These are phyloP conservation scores for Menidia beryllina DNA, from an alignment of 2,113 vertebrate species.

Conservation along the genomic window DNA sequence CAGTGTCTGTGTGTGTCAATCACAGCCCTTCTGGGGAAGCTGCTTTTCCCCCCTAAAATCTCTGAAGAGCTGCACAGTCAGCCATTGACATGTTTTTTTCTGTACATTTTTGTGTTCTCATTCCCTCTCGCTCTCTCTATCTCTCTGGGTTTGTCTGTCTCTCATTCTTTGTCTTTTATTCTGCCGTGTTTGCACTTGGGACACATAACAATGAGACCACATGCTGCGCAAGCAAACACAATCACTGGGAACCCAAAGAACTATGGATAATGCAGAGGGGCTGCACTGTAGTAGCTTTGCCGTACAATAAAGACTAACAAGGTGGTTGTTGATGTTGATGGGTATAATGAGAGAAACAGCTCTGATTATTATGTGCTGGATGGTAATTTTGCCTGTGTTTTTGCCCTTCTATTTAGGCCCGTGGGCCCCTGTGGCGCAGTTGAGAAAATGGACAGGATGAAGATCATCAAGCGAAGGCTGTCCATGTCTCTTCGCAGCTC, in stretches of 20 bases:
- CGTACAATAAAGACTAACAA: conserved; percentile 37
- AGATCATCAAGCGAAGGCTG: conserved; percentile 85
- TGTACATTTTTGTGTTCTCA: conserved; percentile 12
- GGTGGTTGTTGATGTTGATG: conserved; percentile 16
- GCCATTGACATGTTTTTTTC: conserved; percentile 35
- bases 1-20: conserved; percentile 27
- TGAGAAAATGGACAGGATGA: conserved; percentile 86
- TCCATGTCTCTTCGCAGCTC: conserved; percentile 85
- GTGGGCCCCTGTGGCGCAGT: conserved; percentile 57
- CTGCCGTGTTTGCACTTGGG: conserved; percentile 66
- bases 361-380: conserved; percentile 16
- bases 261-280: conserved; percentile 42
- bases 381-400: conserved; percentile 33
- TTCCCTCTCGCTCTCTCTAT: conserved; percentile 25
- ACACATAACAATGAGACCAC: conserved; percentile 64
- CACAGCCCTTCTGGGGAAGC: conserved; percentile 34
- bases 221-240: conserved; percentile 60
- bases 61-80: conserved; percentile 35
- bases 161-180: conserved; percentile 43
- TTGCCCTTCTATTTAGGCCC: conserved; percentile 44
- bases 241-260: conserved; percentile 50
- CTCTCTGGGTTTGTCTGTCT: conserved; percentile 32
- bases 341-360: conserved; percentile 26
- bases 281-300: conserved; percentile 53
- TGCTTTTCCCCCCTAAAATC: conserved; percentile 29